These are phyloP conservation scores for Anthopleura sola DNA, from an alignment of 64 coral and sea anemone species.

Conservation along the genomic window DNA sequence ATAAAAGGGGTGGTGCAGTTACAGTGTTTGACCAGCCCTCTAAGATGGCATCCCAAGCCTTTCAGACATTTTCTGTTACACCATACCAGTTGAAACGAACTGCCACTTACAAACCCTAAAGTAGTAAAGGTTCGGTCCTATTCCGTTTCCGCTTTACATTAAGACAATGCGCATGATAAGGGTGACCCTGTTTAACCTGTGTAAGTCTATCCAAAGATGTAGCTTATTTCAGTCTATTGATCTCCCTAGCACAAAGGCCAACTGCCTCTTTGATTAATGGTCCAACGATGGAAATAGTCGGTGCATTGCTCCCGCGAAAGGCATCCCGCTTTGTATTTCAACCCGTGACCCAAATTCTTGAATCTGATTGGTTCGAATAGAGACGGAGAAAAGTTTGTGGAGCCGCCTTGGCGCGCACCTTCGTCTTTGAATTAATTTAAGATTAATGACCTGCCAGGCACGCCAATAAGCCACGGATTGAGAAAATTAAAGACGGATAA, in stretches of 20 bases:
- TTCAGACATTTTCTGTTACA: neutral
- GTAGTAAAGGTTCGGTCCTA: conserved; percentile 12
- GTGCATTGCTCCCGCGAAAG: neutral
- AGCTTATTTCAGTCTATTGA: neutral
- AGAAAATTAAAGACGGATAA: neutral
- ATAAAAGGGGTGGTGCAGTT: neutral
- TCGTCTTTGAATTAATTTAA: neutral
- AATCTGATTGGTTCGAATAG: conserved; percentile 8
- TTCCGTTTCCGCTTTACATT: conserved; percentile 17
- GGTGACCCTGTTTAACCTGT: conserved; percentile 23
- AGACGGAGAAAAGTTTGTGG: neutral
- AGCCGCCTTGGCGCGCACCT: conserved; percentile 25
- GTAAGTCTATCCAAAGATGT: conserved; percentile 11
- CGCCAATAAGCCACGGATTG: neutral
- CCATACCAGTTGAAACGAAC: neutral
- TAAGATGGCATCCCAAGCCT: neutral
- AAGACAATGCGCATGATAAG: conserved; percentile 4
- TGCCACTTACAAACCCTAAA: neutral
- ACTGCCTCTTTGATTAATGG: conserved; percentile 16
- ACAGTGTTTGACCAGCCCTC: neutral
- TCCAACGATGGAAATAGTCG: conserved; percentile 16
- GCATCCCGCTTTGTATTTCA: conserved; percentile 13
- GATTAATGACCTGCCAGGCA: conserved; percentile 39
- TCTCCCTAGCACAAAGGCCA: conserved; percentile 3
- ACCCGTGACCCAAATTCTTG: neutral